Percentiles rank a stretch among this genome's conserved stretches.
These are phyloP conservation scores for Enteromius fasciolatus DNA, from an alignment of 2,797 vertebrate species.

Conservation along the genomic window DNA sequence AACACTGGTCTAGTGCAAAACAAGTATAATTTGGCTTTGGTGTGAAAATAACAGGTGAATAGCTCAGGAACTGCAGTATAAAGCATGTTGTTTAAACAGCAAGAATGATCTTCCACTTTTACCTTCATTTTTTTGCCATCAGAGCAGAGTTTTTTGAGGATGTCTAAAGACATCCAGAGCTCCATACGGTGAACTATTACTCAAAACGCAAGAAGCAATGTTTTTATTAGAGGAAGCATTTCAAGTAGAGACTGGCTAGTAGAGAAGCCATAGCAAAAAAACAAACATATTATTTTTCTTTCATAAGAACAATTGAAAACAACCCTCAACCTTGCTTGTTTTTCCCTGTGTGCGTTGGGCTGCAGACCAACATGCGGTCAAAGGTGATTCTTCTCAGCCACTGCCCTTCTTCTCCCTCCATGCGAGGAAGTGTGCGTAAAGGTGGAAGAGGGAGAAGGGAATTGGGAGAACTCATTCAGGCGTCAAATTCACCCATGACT, in stretches of 20 bases:
- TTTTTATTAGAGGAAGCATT: background rate
- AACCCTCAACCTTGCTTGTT: background rate
- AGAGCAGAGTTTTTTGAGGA: slow-evolving; percentile 2
- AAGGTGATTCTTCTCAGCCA: slow-evolving; percentile 74
- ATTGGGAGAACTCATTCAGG: slow-evolving; percentile 53
- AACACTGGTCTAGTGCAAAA: background rate
- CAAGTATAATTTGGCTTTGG: background rate
- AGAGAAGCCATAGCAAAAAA: background rate
- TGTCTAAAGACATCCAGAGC: background rate
- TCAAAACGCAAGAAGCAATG: background rate
- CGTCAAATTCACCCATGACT: slow-evolving; percentile 57
- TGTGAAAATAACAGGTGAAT: background rate
- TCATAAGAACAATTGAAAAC: background rate
- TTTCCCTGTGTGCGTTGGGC: slow-evolving; percentile 40
- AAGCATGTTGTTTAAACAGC: background rate
- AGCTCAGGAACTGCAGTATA: background rate
- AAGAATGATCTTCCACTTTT: background rate
- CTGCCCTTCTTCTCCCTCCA: slow-evolving; percentile 70
- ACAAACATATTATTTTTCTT: background rate
- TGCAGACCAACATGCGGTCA: slow-evolving; percentile 59
- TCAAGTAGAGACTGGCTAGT: background rate
- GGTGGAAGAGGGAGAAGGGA: slow-evolving; percentile 48
- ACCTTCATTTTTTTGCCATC: background rate
- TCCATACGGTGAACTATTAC: background rate
- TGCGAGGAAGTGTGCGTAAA: slow-evolving; percentile 56